Conservation (phyloP, 2,888 invertebrate species). For the Sphaeridia pumilis region DNA sequence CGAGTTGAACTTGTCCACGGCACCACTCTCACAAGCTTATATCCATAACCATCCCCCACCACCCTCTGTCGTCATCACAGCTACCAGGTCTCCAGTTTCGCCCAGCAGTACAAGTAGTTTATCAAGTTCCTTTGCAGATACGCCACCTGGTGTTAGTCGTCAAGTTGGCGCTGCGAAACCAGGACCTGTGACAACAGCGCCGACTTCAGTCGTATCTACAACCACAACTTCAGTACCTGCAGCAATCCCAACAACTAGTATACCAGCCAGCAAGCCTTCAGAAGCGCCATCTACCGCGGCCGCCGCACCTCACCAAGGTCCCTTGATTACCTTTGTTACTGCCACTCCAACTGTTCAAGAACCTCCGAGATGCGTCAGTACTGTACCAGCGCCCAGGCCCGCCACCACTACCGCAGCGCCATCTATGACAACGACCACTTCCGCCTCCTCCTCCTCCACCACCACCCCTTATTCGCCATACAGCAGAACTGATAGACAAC, state of each 20-base stretch:
- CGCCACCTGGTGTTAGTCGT: not conserved
- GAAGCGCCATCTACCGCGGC: not conserved
- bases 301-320: not conserved
- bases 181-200: not conserved
- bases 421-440: not conserved
- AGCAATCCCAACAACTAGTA: not conserved
- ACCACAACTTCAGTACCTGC: not conserved
- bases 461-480: not conserved
- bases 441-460: not conserved
- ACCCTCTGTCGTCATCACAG: not conserved
- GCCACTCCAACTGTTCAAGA: conserved; percentile 6
- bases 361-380: not conserved
- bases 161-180: not conserved
- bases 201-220: not conserved
- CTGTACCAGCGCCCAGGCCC: not conserved
- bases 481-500: not conserved
- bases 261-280: not conserved
- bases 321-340: conserved; percentile 13
- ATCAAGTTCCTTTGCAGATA: no score
- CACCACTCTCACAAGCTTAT: not conserved
- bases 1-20: not conserved
- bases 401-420: not conserved
- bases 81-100: not conserved
- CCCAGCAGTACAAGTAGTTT: no score
- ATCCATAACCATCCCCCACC: not conserved